Conservation (phyloP, 2,888 invertebrate species). For the Acleris emargana region DNA sequence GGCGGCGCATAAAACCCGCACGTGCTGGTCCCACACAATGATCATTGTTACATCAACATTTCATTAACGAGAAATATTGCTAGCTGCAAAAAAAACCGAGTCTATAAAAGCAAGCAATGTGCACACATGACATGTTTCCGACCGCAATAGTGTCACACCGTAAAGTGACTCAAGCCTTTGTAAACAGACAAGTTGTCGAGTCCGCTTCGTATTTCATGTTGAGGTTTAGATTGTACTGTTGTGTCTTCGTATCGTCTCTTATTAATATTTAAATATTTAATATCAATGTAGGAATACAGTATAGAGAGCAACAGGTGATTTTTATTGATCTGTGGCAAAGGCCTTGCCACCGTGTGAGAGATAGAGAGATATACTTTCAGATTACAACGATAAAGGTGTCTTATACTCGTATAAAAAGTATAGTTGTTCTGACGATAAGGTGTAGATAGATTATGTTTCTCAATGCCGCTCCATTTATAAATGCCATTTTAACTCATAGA, state of each 20-base stretch:
- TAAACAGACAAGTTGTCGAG: not conserved
- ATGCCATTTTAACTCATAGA: too few species aligned
- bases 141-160: not conserved
- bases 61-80: slow-evolving; percentile 39
- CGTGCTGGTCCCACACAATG: slow-evolving; percentile 74
- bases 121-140: slow-evolving; percentile 2
- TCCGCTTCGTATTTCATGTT: not conserved
- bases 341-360: slow-evolving; percentile 7
- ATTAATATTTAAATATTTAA: not conserved
- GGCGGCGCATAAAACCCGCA: slow-evolving; percentile 64
- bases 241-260: not conserved
- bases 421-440: not conserved
- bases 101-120: slow-evolving; percentile 14
- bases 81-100: slow-evolving; percentile 25
- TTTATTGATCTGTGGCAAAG: slow-evolving; percentile 24
- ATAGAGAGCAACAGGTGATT: slow-evolving; percentile 15
- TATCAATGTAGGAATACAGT: not conserved
- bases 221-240: not conserved
- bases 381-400: slow-evolving; percentile 27
- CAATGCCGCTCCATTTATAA: too few species aligned
- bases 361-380: slow-evolving; percentile 13
- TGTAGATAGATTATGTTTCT: too few species aligned
- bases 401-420: slow-evolving; percentile 5
- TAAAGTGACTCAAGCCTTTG: not conserved
- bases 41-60: slow-evolving; percentile 64